These are phyloP conservation scores for Pontoporia blainvillei DNA, from an alignment of 2,113 vertebrate species.

Conservation along the genomic window DNA sequence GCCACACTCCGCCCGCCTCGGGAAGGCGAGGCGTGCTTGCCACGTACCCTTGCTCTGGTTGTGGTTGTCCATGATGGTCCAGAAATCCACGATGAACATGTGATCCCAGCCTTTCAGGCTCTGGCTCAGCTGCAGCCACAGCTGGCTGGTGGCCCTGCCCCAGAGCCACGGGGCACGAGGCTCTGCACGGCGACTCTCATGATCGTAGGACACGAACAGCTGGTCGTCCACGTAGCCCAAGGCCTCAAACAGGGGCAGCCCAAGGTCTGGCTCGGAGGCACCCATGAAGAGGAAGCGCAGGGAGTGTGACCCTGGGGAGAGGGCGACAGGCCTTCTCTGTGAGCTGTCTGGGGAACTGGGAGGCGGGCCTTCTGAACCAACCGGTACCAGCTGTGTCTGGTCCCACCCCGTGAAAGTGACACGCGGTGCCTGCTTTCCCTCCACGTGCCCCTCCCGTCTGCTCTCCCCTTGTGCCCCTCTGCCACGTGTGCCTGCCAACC, in stretches of 20 bases:
- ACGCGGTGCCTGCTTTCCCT: neutral
- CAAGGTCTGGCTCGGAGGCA: neutral
- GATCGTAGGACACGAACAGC: constrained; percentile 58
- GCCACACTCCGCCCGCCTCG: rapidly evolving
- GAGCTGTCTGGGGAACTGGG: rapidly evolving
- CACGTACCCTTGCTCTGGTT: constrained; percentile 57
- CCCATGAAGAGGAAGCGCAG: constrained; percentile 65
- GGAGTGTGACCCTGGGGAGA: constrained; percentile 52
- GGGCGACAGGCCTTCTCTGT: neutral
- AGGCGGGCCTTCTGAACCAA: neutral
- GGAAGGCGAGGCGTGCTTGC: neutral
- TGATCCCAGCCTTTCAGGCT: constrained; percentile 71
- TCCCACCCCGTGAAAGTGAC: neutral
- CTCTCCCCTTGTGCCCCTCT: neutral
- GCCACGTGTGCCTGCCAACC: neutral
- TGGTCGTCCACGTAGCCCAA: constrained; percentile 63
- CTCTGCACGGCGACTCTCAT: constrained; percentile 49
- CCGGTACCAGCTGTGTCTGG: neutral
- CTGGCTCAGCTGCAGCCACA: constrained; percentile 68
- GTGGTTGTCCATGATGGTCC: constrained; percentile 72
- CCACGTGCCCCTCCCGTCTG: rapidly evolving
- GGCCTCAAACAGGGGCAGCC: constrained; percentile 62
- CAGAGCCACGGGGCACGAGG: neutral
- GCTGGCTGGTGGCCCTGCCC: neutral
- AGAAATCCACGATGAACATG: constrained; percentile 71